These are phyloP conservation scores for Pseudanteris insignis DNA, from an alignment of 2,888 invertebrate genomes.

Conservation along the genomic window DNA sequence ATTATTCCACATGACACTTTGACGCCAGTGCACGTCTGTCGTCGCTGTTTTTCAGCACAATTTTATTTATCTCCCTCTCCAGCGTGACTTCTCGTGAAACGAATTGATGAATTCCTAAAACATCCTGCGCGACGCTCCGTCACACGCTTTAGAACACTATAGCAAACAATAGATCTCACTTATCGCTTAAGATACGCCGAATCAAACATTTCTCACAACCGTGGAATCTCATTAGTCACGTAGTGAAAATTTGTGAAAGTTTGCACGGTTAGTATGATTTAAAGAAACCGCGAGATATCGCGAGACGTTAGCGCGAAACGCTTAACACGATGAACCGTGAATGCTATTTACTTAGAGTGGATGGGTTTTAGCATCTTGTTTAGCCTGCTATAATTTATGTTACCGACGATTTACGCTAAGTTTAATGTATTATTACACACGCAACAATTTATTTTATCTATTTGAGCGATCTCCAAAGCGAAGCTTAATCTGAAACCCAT, in stretches of 20 bases:
- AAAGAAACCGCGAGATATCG: too few relatives aligned
- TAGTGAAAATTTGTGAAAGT: not conserved
- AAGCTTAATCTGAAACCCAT: too few relatives aligned
- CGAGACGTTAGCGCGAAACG: too few relatives aligned
- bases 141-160: conserved; percentile 14
- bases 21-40: conserved; percentile 11
- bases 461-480: too few relatives aligned
- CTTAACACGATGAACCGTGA: too few relatives aligned
- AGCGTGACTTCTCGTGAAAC: conserved; percentile 18
- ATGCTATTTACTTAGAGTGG: too few relatives aligned
- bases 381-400: too few relatives aligned
- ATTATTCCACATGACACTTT: conserved; percentile 39
- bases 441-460: too few relatives aligned
- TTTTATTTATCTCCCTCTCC: conserved; percentile 8
- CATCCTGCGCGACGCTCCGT: conserved; percentile 14
- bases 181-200: conserved; percentile 13
- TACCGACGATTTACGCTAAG: too few relatives aligned
- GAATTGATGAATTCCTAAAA: conserved; percentile 34
- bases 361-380: too few relatives aligned
- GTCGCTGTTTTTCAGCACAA: conserved; percentile 22
- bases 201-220: conserved; percentile 18
- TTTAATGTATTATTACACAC: too few relatives aligned
- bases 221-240: conserved; percentile 5
- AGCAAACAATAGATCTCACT: conserved; percentile 20
- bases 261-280: conserved; percentile 18